These are phyloP conservation scores for Rattus rattus DNA, from an alignment of 2,113 vertebrate genomes.

Conservation along the genomic window DNA sequence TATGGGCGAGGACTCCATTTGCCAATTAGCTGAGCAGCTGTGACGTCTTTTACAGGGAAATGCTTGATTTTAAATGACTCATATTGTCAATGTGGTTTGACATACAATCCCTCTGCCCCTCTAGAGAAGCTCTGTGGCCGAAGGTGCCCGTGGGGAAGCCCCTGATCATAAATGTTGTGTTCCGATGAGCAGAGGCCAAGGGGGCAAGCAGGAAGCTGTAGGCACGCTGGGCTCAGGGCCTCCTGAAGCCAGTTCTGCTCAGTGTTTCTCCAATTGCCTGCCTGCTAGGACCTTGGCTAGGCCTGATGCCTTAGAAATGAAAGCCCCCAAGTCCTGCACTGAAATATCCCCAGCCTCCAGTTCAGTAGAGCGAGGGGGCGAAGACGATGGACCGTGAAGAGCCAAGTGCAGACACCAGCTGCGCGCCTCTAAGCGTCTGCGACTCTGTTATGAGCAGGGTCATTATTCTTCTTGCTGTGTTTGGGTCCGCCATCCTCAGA, in stretches of 20 bases:
- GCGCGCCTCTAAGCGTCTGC: background rate
- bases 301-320: background rate
- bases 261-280: accelerated
- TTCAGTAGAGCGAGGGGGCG: too few species aligned
- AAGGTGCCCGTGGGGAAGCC: background rate
- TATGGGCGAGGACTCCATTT: slow-evolving; percentile 28
- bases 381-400: background rate
- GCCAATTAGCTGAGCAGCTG: slow-evolving; percentile 61
- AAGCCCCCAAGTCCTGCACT: background rate
- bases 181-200: background rate
- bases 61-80: slow-evolving; percentile 52
- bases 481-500: accelerated
- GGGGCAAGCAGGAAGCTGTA: background rate
- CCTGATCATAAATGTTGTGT: accelerated
- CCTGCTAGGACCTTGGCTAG: background rate
- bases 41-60: slow-evolving; percentile 37
- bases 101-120: background rate
- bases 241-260: accelerated
- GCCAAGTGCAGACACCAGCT: accelerated
- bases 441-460: too few species aligned
- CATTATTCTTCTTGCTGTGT: background rate
- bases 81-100: slow-evolving; percentile 23
- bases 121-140: background rate
- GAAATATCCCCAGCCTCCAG: background rate
- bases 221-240: background rate